phyloP scores from a whole-genome alignment of 2,797 vertebrate genomes.

The Tokudaia tokunoshimensis region DNA sequence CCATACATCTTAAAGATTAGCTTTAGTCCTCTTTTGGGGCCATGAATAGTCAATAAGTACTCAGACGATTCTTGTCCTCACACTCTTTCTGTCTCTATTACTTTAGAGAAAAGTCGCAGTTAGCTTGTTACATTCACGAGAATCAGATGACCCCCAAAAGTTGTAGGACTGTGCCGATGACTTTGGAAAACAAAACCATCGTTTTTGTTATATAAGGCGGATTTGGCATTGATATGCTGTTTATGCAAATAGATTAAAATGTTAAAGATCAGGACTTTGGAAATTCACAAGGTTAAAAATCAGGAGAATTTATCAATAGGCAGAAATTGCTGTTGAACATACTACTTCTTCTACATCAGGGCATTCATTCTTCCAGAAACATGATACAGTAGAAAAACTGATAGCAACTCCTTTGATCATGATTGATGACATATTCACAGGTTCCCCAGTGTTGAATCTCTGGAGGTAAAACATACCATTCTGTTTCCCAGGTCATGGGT shows the following conservation, averaged over 20 bases:
- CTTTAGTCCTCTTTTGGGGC: neutral
- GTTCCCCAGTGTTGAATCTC: neutral
- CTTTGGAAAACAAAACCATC: neutral
- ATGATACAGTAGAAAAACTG: neutral
- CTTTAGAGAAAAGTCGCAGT: neutral
- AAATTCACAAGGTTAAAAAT: slow-evolving; percentile 47
- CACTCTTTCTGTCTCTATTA: neutral
- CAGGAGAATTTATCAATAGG: slow-evolving; percentile 17
- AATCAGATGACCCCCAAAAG: neutral
- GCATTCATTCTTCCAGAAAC: slow-evolving; percentile 21
- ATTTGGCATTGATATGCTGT: neutral
- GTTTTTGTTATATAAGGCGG: neutral
- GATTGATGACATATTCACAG: neutral
- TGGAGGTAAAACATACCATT: neutral
- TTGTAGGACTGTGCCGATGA: neutral
- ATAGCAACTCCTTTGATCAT: neutral
- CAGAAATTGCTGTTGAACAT: neutral
- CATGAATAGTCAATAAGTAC: neutral
- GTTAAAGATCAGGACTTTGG: neutral
- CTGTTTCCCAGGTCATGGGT: neutral
- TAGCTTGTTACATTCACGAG: neutral
- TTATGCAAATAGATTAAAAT: neutral
- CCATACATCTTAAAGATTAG: neutral
- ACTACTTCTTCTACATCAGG: neutral
- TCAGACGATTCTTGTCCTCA: neutral